Evolutionary conservation across 1,140 invertebrate genomes (phyloP), one percentile per base, ranked within the genome.

Genomic region (Drosophila guanche): DNA sequence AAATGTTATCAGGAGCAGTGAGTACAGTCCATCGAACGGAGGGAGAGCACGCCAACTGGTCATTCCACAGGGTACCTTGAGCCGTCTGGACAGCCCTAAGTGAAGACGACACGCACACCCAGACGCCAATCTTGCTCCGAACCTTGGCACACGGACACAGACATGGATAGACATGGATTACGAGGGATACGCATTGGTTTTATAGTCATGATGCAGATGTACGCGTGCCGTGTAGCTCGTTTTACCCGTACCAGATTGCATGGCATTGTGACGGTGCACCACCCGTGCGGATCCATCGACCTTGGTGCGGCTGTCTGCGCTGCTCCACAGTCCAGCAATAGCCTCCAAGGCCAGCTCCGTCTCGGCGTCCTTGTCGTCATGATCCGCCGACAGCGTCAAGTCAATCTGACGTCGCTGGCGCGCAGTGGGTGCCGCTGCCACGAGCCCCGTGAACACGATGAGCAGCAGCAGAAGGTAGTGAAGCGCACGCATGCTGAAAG

Each of bases 171-270:
- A 37, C 33, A 37, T 37, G 59, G 40, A 66, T 62, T 70, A 83
- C 20, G 60, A 69, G 65, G 65, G 67, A 78, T 89, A 88, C 61
- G 74, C 53, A 78, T 71, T 58, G 62, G 45, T 76, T 68, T 72
- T 90, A 75, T 91, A 91, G 48, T 91, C 90, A 71, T 91, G 90
- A 76, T 89, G 90, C 2, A 91, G 40, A 70, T 91, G 90, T 7
- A 91, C 47, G 29, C 78, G 74, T n/a, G 81, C 90, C 55, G 80
- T 77, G 46, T 88, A 91, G 61, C 69, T 88, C 48, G 88, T 91
- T 53, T 73, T 91, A 74, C 90, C 90, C 81, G 62, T 74, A 86
- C 90, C 90, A 78, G 77, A 65, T 68, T 89, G 61, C 53, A 71
- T 40, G 14, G 75, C 54, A 53, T 56, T 85, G 5, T 48, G 55